Conservation (phyloP, 2,888 invertebrate genomes). For the Mesorhabditis spiculigera region DNA sequence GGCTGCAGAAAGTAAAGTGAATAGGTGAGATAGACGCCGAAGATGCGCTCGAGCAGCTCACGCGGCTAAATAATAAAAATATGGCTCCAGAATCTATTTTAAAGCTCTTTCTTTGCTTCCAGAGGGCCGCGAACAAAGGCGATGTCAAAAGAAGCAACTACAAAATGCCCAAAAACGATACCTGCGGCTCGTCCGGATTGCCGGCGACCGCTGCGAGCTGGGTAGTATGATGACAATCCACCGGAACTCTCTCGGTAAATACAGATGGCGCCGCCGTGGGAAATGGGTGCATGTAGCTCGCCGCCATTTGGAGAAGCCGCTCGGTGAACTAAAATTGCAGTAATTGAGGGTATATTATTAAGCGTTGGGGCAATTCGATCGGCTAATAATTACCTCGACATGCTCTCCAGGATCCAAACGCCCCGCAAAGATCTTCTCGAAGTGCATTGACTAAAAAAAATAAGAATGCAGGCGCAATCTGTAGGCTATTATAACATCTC, state of each 20-base stretch:
- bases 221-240: neutral
- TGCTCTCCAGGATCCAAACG: constrained; percentile 3
- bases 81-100: too few species aligned
- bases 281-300: constrained; percentile 10
- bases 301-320: constrained; percentile 12
- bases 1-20: constrained; percentile 10
- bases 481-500: too few species aligned
- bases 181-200: neutral
- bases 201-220: neutral
- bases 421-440: constrained; percentile 7
- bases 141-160: too few species aligned
- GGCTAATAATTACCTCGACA: constrained; percentile 5
- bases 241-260: neutral
- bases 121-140: too few species aligned
- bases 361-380: neutral
- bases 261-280: neutral
- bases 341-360: neutral
- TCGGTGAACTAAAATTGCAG: constrained; percentile 10
- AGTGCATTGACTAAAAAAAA: too few species aligned
- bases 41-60: neutral
- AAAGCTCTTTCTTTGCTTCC: too few species aligned
- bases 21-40: constrained; percentile 13
- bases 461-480: too few species aligned
- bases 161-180: too few species aligned
- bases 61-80: neutral